Conservation (phyloP, 2,797 vertebrate species). For the Onychomys leucogaster region DNA sequence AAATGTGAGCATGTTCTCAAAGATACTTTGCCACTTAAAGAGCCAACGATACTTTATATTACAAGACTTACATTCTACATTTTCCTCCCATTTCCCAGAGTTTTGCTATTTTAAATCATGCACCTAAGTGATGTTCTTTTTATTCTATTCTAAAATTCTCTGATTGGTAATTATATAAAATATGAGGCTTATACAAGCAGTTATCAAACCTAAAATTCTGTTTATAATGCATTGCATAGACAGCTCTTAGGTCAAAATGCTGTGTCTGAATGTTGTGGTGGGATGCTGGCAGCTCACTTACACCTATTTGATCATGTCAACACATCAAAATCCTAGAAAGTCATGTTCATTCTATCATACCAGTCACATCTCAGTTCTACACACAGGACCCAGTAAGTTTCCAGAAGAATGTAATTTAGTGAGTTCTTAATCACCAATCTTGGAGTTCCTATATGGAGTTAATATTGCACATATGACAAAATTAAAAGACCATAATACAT, state of each 20-base stretch:
- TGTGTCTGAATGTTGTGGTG: not conserved
- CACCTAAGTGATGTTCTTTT: constrained; percentile 44
- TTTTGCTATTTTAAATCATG: constrained; percentile 63
- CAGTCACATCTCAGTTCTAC: constrained; percentile 27
- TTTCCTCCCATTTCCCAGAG: constrained; percentile 55
- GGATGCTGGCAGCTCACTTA: not conserved
- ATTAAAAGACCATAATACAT: not conserved
- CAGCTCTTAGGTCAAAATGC: constrained; percentile 23
- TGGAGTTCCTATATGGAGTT: not conserved
- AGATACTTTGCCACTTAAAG: constrained; percentile 51
- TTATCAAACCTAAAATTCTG: constrained; percentile 21
- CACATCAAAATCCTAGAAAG: not conserved
- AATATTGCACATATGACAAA: not conserved
- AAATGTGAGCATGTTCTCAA: constrained; percentile 58
- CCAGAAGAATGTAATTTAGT: not conserved
- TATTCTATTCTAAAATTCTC: constrained; percentile 5
- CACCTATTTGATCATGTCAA: not conserved
- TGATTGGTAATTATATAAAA: constrained; percentile 44
- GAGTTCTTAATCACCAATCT: not conserved
- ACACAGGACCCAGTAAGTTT: not conserved
- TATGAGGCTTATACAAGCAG: constrained; percentile 34
- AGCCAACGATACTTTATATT: constrained; percentile 56
- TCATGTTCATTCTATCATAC: not conserved
- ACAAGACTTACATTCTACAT: constrained; percentile 43
- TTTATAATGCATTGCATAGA: not conserved